Evolutionary conservation across 1,140 invertebrate genomes (phyloP), one percentile per base, ranked within the genome.

Genomic region (Hydropsyche tenuis): DNA sequence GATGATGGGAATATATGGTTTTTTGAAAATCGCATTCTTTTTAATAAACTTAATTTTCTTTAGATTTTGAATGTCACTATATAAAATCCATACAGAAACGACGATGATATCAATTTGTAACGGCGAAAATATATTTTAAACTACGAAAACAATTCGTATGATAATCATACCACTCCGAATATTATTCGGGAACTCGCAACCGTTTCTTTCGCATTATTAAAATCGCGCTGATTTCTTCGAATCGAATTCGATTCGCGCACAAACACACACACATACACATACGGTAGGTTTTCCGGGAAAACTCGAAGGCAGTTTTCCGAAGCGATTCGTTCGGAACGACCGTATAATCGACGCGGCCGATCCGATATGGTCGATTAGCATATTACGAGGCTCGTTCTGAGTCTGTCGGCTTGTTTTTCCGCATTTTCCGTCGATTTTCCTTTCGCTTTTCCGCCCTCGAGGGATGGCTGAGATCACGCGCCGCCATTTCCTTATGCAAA

Each of bases 341-440:
- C 45, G 16, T 60, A 60, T 60, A 60, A 60, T 60, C 56, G 22
- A 22, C 56, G 4, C 11, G 22, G 7, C 23, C 22, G 22, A 60
- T 60, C 56, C 56, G 22, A 60, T 18, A 60, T 25, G 56, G 56
- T 25, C 56, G 56, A 60, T 60, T 60, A 60, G 56, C 56, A 60
- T 60, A 60, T 23, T 56, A 56, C 18, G 22, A 20, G 23, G 22
- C 56, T 60, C 56, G 22, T 60, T 60, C n/a, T 60, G 56, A 22
- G 23, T 25, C 56, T 20, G 25, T 22, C 22, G 56, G 9, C 11
- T 60, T 56, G 51, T 56, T 56, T 60, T 60, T 60, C 20, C 56
- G 20, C 23, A 60, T 60, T 60, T 60, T 25, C 22, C 30, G 9
- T 9, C 30, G 30, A 37, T 37, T 37, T 37, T 37, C 30, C 30